phyloP scores from a whole-genome alignment of 2,888 invertebrate genomes.

The Gisinianus flammeolus region DNA sequence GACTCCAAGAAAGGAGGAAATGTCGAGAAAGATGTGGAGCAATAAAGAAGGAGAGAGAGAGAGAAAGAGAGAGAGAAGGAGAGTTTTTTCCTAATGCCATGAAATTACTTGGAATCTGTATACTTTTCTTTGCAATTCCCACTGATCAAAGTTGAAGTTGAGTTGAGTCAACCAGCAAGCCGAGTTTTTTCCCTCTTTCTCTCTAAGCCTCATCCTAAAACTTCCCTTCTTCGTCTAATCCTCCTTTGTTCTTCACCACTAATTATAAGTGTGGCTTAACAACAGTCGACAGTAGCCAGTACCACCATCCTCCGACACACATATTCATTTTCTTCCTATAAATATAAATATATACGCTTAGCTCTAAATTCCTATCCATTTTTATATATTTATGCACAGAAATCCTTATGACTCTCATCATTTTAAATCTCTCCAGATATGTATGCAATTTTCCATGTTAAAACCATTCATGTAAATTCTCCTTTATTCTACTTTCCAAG shows the following conservation, averaged over 20 bases:
- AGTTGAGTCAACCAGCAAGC: not conserved
- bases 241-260: not conserved
- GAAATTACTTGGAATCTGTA: not conserved
- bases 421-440: too few relatives aligned
- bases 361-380: too few relatives aligned
- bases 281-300: too few relatives aligned
- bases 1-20: not conserved
- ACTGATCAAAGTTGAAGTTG: constrained; percentile 3
- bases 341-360: too few relatives aligned
- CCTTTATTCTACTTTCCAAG: too few relatives aligned
- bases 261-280: not conserved
- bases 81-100: not conserved
- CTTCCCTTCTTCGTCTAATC: not conserved
- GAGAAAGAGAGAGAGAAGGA: constrained; percentile 20
- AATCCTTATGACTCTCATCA: too few relatives aligned
- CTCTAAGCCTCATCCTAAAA: not conserved
- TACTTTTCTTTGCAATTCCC: not conserved
- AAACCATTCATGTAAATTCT: too few relatives aligned
- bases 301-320: too few relatives aligned
- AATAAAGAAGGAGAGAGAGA: constrained; percentile 2
- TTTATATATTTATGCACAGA: too few relatives aligned
- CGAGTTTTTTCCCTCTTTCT: constrained; percentile 1
- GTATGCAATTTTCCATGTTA: too few relatives aligned
- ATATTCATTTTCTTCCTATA: too few relatives aligned
- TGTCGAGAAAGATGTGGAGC: not conserved